A percentile compares a stretch with the other conserved stretches of the same genome.
Evolutionary conservation across 37 sponge, comb jelly and placozoan genomes (phyloP).

Genomic region (Hormiphora californensis): DNA sequence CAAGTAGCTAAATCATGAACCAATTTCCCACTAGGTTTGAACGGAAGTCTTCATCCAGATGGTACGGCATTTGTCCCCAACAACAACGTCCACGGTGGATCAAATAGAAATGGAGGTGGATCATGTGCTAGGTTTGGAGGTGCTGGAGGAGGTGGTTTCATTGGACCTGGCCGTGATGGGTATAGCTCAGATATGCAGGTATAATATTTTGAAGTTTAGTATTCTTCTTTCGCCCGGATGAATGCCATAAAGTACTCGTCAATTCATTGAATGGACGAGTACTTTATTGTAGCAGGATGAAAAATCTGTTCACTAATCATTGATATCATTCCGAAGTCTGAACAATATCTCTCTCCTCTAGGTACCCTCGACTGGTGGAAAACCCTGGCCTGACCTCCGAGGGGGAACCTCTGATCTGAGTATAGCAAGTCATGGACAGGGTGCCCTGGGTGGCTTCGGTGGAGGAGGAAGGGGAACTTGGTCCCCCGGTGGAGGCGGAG

Average conservation of each 20-base stretch:
- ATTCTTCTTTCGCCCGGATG: no score
- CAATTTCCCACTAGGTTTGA: no score
- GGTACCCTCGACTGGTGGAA: neutral
- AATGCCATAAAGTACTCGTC: no score
- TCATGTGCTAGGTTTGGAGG: neutral
- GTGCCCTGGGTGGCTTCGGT: conserved; percentile 25
- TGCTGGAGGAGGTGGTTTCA: conserved; percentile 17
- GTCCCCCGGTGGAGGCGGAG: conserved; percentile 43
- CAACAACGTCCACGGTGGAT: conserved; percentile 9
- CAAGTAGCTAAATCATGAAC: no score
- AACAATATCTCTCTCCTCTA: neutral
- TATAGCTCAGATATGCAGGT: neutral
- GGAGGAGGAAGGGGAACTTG: conserved; percentile 46
- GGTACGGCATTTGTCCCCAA: no score
- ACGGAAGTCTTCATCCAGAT: no score
- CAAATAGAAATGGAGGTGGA: neutral
- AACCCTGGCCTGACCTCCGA: conserved; percentile 11
- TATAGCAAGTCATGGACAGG: neutral
- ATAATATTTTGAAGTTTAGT: no score
- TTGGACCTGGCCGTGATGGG: neutral
- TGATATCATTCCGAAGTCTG: neutral
- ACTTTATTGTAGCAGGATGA: no score
- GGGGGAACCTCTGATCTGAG: neutral
- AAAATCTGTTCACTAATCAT: no score
- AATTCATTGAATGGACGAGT: no score